phyloP scores from a whole-genome alignment of 2,888 invertebrate genomes.

The Lamellibrachia columna region DNA sequence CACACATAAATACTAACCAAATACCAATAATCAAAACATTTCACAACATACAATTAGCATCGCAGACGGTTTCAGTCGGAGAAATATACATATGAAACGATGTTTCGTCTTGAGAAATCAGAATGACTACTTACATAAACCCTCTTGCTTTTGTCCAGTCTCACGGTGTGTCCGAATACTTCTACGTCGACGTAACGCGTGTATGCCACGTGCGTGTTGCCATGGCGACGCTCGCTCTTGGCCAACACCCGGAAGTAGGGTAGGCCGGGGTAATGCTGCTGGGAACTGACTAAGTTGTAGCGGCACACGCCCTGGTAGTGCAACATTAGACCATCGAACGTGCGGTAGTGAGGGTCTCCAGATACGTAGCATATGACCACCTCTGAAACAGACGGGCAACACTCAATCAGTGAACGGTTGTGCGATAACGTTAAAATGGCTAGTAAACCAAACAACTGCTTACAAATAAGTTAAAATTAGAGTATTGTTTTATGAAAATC shows the following conservation, averaged over 20 bases:
- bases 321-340: conserved; percentile 18
- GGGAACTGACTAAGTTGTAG: conserved; percentile 17
- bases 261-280: background rate
- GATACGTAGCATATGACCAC: conserved; percentile 20
- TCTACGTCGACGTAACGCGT: conserved; percentile 20
- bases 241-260: conserved; percentile 13
- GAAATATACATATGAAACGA: background rate
- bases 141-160: background rate
- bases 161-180: conserved; percentile 6
- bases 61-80: background rate
- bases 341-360: conserved; percentile 22
- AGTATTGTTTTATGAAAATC: too few relatives aligned
- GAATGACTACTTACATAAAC: background rate
- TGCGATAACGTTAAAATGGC: background rate
- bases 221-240: conserved; percentile 17
- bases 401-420: background rate
- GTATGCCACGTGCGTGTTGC: background rate
- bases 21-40: too few relatives aligned
- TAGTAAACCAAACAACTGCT: background rate
- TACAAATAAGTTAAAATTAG: background rate
- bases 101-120: background rate
- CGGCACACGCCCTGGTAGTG: conserved; percentile 24
- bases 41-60: background rate
- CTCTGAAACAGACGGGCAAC: conserved; percentile 1
- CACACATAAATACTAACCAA: too few relatives aligned